These are phyloP conservation scores for Amblyteles armatorius DNA, from an alignment of 2,888 invertebrate species.

Conservation along the genomic window DNA sequence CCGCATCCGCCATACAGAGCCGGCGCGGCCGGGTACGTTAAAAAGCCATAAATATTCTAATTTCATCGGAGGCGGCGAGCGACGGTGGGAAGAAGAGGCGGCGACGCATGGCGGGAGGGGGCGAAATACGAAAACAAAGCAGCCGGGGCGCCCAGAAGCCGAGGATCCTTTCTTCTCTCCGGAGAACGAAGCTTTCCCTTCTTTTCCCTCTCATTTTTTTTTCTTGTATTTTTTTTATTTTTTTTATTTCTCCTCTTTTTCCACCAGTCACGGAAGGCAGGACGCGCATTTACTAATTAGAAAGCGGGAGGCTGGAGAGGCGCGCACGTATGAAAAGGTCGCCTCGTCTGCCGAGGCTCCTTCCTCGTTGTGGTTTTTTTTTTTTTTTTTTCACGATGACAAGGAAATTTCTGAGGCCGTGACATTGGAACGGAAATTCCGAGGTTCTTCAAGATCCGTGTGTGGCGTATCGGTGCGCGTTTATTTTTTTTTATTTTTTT, in stretches of 20 bases:
- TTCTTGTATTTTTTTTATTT: background rate
- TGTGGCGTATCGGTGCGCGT: background rate
- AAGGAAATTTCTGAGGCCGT: conserved; percentile 71
- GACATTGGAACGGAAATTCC: conserved; percentile 71
- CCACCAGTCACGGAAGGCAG: background rate
- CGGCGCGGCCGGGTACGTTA: conserved; percentile 54
- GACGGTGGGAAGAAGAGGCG: conserved; percentile 29
- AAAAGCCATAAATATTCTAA: conserved; percentile 72
- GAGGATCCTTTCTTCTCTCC: conserved; percentile 25
- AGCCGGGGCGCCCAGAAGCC: conserved; percentile 14
- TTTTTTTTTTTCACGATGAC: conserved; percentile 38
- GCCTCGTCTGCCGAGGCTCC: conserved; percentile 28
- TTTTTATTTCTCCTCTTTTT: background rate
- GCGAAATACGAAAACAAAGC: conserved; percentile 52
- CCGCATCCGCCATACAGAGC: conserved; percentile 2
- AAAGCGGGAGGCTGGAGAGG: conserved; percentile 59
- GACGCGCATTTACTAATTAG: conserved; percentile 75
- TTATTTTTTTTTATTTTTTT: background rate
- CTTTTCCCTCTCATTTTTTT: conserved; percentile 21
- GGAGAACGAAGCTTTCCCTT: conserved; percentile 16
- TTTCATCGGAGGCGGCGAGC: conserved; percentile 59
- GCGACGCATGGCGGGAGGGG: conserved; percentile 30
- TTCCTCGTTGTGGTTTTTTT: conserved; percentile 20
- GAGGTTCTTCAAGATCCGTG: conserved; percentile 16
- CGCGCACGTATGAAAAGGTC: conserved; percentile 63